Conservation (phyloP, 2,797 vertebrate genomes). For the Natrix natrix region DNA sequence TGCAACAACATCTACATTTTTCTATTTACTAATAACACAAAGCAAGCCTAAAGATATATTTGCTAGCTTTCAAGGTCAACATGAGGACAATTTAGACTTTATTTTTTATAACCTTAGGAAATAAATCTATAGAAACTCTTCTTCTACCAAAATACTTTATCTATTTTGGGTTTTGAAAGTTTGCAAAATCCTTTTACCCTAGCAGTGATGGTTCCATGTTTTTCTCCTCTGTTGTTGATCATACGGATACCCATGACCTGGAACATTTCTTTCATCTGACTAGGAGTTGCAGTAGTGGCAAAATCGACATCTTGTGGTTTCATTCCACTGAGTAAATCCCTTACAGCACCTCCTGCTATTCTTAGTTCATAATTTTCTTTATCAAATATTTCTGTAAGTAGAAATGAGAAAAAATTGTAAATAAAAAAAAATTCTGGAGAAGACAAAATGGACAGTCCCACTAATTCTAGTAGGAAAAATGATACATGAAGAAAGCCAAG, state of each 20-base stretch:
- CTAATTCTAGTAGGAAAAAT: not conserved
- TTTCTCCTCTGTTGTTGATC: constrained; percentile 97
- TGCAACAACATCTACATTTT: not conserved
- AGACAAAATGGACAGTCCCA: not conserved
- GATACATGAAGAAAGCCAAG: not conserved
- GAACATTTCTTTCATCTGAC: constrained; percentile 92
- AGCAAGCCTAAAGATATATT: not conserved
- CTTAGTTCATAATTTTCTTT: constrained; percentile 88
- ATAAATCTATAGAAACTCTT: not conserved
- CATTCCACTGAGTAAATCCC: constrained; percentile 87
- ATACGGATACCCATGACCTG: constrained; percentile 84
- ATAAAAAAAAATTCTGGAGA: not conserved
- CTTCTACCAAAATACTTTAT: not conserved
- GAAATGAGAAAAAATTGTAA: not conserved
- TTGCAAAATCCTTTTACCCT: constrained; percentile 74
- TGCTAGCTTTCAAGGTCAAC: not conserved
- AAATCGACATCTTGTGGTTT: constrained; percentile 93
- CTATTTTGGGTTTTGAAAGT: not conserved
- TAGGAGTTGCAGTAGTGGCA: constrained; percentile 92
- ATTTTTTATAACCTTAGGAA: not conserved
- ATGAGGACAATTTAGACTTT: not conserved
- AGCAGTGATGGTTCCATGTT: constrained; percentile 94
- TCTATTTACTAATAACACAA: not conserved
- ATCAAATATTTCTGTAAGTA: constrained; percentile 80
- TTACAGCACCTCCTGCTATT: constrained; percentile 93